Percentiles rank a stretch among this genome's conserved stretches.
These are phyloP conservation scores for Sycobia sp. DNA, from an alignment of 1,140 invertebrate species.

Conservation along the genomic window DNA sequence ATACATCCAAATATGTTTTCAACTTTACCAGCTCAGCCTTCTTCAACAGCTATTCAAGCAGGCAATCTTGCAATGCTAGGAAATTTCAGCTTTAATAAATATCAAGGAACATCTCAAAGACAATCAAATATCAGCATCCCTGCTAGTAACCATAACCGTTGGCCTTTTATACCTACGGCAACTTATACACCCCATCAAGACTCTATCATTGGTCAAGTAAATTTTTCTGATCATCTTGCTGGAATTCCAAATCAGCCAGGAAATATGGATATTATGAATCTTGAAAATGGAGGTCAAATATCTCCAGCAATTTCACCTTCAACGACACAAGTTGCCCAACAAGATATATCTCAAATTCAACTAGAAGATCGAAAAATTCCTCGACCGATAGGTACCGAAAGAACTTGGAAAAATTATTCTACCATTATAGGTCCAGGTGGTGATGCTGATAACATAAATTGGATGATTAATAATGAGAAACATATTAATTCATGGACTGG, in stretches of 20 bases:
- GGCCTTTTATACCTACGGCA: constrained; percentile 50
- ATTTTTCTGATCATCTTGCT: constrained; percentile 50
- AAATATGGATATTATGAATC: constrained; percentile 60
- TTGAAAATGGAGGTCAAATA: constrained; percentile 63
- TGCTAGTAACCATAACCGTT: constrained; percentile 48
- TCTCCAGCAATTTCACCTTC: constrained; percentile 68
- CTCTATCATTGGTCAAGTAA: constrained; percentile 52
- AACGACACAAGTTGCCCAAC: constrained; percentile 50
- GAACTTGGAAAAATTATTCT: constrained; percentile 69
- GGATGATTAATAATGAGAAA: constrained; percentile 66
- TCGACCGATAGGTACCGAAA: constrained; percentile 77
- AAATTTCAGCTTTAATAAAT: constrained; percentile 54
- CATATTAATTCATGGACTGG: constrained; percentile 53
- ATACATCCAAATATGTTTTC: constrained; percentile 56
- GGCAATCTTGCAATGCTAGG: constrained; percentile 50
- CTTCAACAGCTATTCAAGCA: constrained; percentile 60
- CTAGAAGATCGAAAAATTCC: constrained; percentile 75
- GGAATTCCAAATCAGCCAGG: constrained; percentile 54
- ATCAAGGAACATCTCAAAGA: constrained; percentile 37
- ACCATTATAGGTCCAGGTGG: constrained; percentile 49
- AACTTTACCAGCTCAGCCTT: constrained; percentile 52
- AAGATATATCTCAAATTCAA: constrained; percentile 53
- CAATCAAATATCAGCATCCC: constrained; percentile 38
- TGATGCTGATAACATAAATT: constrained; percentile 63
- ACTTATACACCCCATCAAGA: constrained; percentile 54